Conservation (phyloP, 1,140 invertebrate genomes). For the Bombus fervidus region DNA sequence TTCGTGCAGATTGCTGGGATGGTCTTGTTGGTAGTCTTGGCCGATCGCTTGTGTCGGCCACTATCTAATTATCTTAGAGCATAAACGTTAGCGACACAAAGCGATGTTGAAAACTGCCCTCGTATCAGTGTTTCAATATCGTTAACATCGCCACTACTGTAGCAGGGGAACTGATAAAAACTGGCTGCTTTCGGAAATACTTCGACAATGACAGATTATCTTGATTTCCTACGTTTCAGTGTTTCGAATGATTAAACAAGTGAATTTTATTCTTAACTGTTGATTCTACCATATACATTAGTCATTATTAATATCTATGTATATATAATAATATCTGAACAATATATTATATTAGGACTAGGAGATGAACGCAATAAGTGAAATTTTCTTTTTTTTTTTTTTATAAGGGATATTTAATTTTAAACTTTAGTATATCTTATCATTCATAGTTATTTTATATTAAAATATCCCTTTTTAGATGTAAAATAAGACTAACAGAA, state of each 20-base stretch:
- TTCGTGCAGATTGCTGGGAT: conserved; percentile 60
- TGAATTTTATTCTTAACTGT: neutral
- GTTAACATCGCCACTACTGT: neutral
- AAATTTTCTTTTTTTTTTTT: too few relatives aligned
- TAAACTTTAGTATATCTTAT: too few relatives aligned
- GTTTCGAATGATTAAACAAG: neutral
- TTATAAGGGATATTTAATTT: too few relatives aligned
- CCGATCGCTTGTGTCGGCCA: conserved; percentile 51
- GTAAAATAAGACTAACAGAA: too few relatives aligned
- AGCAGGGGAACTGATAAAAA: neutral
- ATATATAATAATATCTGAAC: too few relatives aligned
- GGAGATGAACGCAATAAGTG: too few relatives aligned
- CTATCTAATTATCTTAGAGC: conserved; percentile 62
- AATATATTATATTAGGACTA: too few relatives aligned
- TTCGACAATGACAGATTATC: neutral
- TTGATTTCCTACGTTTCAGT: neutral
- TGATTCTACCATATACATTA: neutral
- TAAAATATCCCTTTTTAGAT: too few relatives aligned
- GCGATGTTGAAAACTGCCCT: neutral
- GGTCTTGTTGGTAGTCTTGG: conserved; percentile 63
- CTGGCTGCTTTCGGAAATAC: neutral
- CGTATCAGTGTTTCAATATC: neutral
- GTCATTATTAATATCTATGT: too few relatives aligned
- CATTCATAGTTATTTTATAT: too few relatives aligned
- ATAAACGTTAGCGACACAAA: conserved; percentile 38